Evolutionary conservation across 2,797 vertebrate species (phyloP).

Genomic region (Diplodus puntazzo): DNA sequence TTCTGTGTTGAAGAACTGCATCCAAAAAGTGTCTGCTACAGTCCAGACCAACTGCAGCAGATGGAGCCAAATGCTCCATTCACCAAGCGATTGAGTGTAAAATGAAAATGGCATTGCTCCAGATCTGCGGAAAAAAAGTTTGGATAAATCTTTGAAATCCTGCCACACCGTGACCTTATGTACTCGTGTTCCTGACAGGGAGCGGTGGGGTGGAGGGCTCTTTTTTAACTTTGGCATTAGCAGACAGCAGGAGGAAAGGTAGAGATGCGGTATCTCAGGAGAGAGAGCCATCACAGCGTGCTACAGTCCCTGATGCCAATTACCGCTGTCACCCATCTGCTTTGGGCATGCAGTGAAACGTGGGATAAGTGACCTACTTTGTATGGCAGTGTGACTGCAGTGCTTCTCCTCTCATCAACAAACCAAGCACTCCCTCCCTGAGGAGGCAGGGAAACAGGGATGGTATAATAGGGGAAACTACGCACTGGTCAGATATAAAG

Average conservation of each 20-base stretch:
- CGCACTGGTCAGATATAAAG: slow-evolving; percentile 21
- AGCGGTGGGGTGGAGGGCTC: slow-evolving; percentile 5
- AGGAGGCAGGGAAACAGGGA: slow-evolving; percentile 36
- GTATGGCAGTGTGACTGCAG: slow-evolving; percentile 69
- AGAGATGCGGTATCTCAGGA: slow-evolving; percentile 66
- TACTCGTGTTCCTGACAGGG: slow-evolving; percentile 34
- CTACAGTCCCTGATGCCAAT: slow-evolving; percentile 73
- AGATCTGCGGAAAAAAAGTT: slow-evolving; percentile 32
- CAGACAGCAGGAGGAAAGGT: slow-evolving; percentile 57
- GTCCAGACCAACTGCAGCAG: slow-evolving; percentile 30
- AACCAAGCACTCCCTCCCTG: slow-evolving; percentile 41
- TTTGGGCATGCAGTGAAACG: slow-evolving; percentile 73
- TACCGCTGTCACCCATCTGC: slow-evolving; percentile 83
- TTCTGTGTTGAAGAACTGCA: slow-evolving; percentile 1
- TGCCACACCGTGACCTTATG: slow-evolving; percentile 44
- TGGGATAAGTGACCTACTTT: slow-evolving; percentile 82
- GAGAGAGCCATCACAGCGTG: slow-evolving; percentile 69
- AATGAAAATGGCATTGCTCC: slow-evolving; percentile 33
- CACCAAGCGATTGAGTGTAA: slow-evolving; percentile 10
- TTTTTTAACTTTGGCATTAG: slow-evolving; percentile 42
- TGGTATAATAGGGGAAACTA: slow-evolving; percentile 30
- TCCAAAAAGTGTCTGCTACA: neutral
- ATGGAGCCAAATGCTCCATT: slow-evolving; percentile 34
- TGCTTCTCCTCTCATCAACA: slow-evolving; percentile 66
- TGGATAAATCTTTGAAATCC: slow-evolving; percentile 41